A percentile compares a stretch with the other conserved stretches of the same genome.
Conservation (phyloP, 2,113 vertebrate species). For the Rhinoderma darwinii region DNA sequence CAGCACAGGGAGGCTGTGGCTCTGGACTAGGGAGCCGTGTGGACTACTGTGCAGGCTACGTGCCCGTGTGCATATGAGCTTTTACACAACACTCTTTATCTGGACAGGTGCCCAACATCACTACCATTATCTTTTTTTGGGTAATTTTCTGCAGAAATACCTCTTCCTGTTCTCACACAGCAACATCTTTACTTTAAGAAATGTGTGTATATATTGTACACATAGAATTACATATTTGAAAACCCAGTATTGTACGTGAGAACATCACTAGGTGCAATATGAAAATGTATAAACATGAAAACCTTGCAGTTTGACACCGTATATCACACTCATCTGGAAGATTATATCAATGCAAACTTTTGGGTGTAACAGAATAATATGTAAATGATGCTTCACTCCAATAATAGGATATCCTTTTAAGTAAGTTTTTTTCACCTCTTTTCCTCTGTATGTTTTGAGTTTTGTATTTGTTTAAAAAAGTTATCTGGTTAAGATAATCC, state of each 20-base stretch:
- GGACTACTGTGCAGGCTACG: no score
- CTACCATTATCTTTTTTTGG: no score
- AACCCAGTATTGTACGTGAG: not conserved
- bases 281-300: not conserved
- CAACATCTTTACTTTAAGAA: not conserved
- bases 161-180: not conserved
- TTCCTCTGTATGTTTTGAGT: not conserved
- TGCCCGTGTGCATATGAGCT: no score
- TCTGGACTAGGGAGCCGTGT: no score
- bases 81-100: no score
- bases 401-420: not conserved
- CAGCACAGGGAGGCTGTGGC: no score
- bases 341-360: not conserved
- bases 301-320: not conserved
- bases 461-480: not conserved
- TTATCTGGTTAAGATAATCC: no score
- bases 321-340: not conserved
- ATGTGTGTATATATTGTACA: not conserved
- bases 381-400: not conserved
- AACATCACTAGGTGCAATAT: not conserved
- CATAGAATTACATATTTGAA: no score
- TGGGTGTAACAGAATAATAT: conserved; percentile 3
- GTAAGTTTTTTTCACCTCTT: no score
- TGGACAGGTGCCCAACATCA: no score
- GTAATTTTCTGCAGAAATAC: not conserved